Evolutionary conservation across 2,888 invertebrate genomes (phyloP), one percentile per base, ranked within the genome.

Genomic region (Caenorhabditis auriculariae): DNA sequence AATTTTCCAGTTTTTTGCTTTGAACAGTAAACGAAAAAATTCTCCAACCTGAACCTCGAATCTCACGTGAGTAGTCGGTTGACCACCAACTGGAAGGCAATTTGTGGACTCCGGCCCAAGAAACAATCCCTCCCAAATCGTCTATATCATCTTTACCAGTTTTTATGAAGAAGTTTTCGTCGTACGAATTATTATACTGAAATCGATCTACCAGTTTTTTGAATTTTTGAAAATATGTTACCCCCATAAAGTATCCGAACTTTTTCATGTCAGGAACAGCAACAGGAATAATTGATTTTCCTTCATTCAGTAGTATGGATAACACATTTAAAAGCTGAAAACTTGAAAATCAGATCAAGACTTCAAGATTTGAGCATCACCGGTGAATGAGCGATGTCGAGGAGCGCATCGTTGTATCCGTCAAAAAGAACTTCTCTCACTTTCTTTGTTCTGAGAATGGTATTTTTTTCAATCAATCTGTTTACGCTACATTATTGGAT

Each of bases 141-240:
- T 49, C 42, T 19, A 74, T 60, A 44, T 75, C 63, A 7, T 60
- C 57, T 35, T 74, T 74, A 0, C 75, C 75, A 1, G 75, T 76
- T 42, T 71, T 52, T 7, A 75, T 58, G 56, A 55, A 60, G 41
- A 74, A 75, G 29, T 67, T 62, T n/a, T 70, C 74, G 29, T 75
- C 75, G 19, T 61, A 57, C 2, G 70, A 59, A 53, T 76, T 76
- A 56, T 75, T 75, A 50, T 75, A 75, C 75, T 72, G 41, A 48
- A 67, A 54, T 15, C 1, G n/a, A 27, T 27, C 32, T 23, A 32
- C 19, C n/a, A 15, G n/a, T 24, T 24, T 21, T 15, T 19, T 17
- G 35, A 2, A 5, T 32, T 21, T 2, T 6, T 3, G 27, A 29
- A 32, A 27, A 17, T 9, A 46, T 24, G 43, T 43, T 15, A 71